Percentiles rank a stretch among this genome's conserved stretches.
phyloP scores from a whole-genome alignment of 2,797 vertebrate species.

The Muscicapa striata region DNA sequence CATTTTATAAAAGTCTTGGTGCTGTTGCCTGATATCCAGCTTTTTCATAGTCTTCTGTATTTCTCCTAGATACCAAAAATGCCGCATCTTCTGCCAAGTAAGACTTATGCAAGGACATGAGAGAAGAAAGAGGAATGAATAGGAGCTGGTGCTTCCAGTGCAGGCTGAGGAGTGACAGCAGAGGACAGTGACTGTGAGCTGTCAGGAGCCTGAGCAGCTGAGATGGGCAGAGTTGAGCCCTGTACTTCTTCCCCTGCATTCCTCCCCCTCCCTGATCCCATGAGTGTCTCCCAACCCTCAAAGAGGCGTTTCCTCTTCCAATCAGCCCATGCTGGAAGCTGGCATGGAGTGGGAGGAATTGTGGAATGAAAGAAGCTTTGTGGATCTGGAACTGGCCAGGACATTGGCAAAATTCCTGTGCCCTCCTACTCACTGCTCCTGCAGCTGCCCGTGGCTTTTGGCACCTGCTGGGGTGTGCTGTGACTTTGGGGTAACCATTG shows the following conservation, averaged over 20 bases:
- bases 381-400: neutral
- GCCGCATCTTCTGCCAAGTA: neutral
- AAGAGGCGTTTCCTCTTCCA: neutral
- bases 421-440: neutral
- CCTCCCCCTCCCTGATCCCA: neutral
- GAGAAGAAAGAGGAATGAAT: neutral
- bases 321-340: neutral
- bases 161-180: neutral
- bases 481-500: neutral
- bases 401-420: neutral
- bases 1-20: neutral
- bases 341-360: neutral
- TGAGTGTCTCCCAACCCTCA: neutral
- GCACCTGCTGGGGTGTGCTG: neutral
- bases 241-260: neutral
- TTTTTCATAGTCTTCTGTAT: neutral
- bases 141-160: neutral
- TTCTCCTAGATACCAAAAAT: neutral
- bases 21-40: neutral
- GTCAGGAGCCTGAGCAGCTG: neutral
- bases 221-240: neutral
- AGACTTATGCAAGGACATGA: neutral
- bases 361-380: constrained; percentile 10
- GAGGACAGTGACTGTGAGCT: neutral
- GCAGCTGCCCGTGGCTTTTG: neutral